Percentiles rank a stretch among this genome's conserved stretches.
phyloP scores from a whole-genome alignment of 2,797 vertebrate species.

The Coregonus ussuriensis region DNA sequence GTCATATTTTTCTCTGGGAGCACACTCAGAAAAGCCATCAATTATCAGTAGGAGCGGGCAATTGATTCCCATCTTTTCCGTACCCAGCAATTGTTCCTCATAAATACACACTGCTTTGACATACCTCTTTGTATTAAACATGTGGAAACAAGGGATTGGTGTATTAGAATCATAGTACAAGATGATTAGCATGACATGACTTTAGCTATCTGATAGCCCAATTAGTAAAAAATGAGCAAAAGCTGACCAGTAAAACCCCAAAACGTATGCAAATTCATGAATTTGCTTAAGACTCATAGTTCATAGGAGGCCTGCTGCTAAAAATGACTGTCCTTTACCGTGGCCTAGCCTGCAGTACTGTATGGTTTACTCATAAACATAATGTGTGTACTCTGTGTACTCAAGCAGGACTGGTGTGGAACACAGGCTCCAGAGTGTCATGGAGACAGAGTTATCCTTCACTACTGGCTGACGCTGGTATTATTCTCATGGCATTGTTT shows the following conservation, averaged over 20 bases:
- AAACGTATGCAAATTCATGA: constrained; percentile 12
- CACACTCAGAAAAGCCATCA: constrained; percentile 81
- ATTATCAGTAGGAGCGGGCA: constrained; percentile 74
- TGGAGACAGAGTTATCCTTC: constrained; percentile 74
- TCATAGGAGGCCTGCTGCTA: neutral
- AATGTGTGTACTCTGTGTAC: constrained; percentile 60
- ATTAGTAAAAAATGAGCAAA: neutral
- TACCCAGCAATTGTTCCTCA: constrained; percentile 71
- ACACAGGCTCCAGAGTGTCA: constrained; percentile 63
- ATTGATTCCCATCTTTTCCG: constrained; percentile 70
- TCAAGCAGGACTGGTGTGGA: constrained; percentile 53
- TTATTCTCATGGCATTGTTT: constrained; percentile 80
- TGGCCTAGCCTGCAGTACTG: constrained; percentile 49
- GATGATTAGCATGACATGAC: neutral
- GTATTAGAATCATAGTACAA: constrained; percentile 35
- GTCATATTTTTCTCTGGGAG: constrained; percentile 79
- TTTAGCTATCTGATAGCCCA: neutral
- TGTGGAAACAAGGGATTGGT: constrained; percentile 18
- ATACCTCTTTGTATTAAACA: constrained; percentile 70
- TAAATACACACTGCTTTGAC: constrained; percentile 73
- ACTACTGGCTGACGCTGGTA: constrained; percentile 74
- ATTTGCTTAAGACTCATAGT: neutral
- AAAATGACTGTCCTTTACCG: constrained; percentile 56
- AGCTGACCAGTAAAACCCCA: neutral
- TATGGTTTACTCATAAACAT: constrained; percentile 59